Conservation (phyloP, 2,888 invertebrate genomes). For the Blomia tropicalis region DNA sequence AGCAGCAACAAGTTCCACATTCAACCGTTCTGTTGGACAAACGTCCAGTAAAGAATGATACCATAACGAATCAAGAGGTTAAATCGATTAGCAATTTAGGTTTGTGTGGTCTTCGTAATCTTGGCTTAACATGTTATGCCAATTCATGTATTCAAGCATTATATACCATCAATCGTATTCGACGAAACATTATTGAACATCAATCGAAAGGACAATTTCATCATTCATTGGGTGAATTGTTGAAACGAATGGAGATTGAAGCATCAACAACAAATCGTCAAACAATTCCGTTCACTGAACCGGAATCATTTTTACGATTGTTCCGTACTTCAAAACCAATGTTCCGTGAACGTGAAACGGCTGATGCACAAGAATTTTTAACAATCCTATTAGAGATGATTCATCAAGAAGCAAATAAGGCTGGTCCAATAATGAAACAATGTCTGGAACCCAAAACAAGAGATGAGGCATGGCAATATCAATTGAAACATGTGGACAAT, state of each 20-base stretch:
- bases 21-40: too few species aligned
- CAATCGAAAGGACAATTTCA: neutral
- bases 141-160: neutral
- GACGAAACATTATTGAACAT: neutral
- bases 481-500: neutral
- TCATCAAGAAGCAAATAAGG: neutral
- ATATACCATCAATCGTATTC: neutral
- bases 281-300: neutral
- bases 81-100: too few species aligned
- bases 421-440: neutral
- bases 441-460: neutral
- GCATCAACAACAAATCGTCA: too few species aligned
- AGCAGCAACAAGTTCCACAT: too few species aligned
- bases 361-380: slow-evolving; percentile 1
- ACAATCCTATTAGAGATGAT: neutral
- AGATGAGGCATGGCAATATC: slow-evolving; percentile 3
- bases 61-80: too few species aligned
- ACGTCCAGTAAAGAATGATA: too few species aligned
- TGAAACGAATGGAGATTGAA: neutral
- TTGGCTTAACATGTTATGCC: neutral
- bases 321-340: neutral
- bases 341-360: neutral
- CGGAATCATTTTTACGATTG: neutral
- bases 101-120: neutral
- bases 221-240: neutral